A percentile compares a stretch with the other conserved stretches of the same genome.
Conservation (phyloP, 1,140 invertebrate genomes). For the Maconellicoccus hirsutus region DNA sequence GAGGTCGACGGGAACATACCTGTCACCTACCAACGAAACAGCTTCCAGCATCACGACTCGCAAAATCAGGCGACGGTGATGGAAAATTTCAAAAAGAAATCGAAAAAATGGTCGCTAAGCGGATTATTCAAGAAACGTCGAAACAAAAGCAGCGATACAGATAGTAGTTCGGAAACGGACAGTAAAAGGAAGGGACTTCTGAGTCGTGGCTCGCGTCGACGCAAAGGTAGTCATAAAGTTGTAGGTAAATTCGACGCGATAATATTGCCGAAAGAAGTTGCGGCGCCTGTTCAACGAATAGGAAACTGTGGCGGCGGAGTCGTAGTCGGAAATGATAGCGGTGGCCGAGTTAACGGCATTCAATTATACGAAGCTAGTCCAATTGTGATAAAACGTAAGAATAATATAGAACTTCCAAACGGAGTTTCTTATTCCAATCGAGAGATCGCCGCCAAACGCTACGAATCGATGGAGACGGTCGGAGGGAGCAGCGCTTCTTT, state of each 20-base stretch:
- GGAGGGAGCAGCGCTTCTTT: constrained; percentile 32
- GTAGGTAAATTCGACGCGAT: constrained; percentile 27
- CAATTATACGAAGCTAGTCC: constrained; percentile 7
- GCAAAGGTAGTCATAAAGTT: constrained; percentile 30
- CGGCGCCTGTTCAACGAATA: constrained; percentile 15
- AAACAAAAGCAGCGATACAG: constrained; percentile 40
- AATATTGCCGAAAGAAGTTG: not conserved
- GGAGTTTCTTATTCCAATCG: constrained; percentile 29
- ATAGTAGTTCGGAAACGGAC: constrained; percentile 42
- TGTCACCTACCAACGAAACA: too few relatives aligned
- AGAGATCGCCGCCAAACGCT: constrained; percentile 27
- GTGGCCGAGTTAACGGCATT: not conserved
- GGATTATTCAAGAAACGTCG: constrained; percentile 55
- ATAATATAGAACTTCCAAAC: constrained; percentile 29
- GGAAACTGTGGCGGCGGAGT: not conserved
- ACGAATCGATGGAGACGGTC: constrained; percentile 22
- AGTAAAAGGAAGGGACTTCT: constrained; percentile 34
- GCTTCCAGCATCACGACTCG: not conserved
- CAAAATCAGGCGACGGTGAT: not conserved
- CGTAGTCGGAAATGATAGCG: not conserved
- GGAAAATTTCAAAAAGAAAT: constrained; percentile 33
- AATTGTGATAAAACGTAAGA: constrained; percentile 12
- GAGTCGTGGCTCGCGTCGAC: constrained; percentile 25
- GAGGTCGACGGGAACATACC: too few relatives aligned
- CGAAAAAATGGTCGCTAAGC: constrained; percentile 61